These are phyloP conservation scores for Rhinopithecus roxellana DNA, from an alignment of 2,113 vertebrate species.

Conservation along the genomic window DNA sequence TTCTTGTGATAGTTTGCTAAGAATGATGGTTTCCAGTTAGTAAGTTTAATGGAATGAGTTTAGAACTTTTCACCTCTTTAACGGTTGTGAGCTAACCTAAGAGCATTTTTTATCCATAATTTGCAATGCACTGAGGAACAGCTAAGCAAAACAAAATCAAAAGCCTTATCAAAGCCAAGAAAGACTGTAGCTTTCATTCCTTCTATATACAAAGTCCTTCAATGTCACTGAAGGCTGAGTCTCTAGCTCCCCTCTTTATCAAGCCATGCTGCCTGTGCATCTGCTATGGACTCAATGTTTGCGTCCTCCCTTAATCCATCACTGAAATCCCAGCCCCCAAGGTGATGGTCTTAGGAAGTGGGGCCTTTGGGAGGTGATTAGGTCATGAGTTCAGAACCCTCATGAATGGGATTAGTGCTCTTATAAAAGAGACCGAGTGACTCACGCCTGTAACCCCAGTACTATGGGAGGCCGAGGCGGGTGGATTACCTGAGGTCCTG, in stretches of 20 bases:
- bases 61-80: background rate
- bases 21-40: too few relatives aligned
- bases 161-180: background rate
- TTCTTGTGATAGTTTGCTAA: too few relatives aligned
- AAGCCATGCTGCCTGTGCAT: background rate
- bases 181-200: background rate
- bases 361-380: background rate
- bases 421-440: background rate
- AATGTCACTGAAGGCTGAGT: background rate
- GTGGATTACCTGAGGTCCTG: too few relatives aligned
- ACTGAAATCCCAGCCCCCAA: background rate
- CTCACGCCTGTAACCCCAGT: too few relatives aligned
- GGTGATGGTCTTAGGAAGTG: background rate
- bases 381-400: background rate
- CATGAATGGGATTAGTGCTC: background rate
- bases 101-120: background rate
- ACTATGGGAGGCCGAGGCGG: too few relatives aligned
- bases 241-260: background rate
- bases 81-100: background rate
- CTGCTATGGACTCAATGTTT: background rate
- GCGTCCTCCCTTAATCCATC: background rate
- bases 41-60: background rate
- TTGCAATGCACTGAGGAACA: background rate
- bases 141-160: conserved; percentile 1
- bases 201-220: background rate